phyloP scores from a whole-genome alignment of 2,797 vertebrate genomes.

The Sylvilagus floridanus region DNA sequence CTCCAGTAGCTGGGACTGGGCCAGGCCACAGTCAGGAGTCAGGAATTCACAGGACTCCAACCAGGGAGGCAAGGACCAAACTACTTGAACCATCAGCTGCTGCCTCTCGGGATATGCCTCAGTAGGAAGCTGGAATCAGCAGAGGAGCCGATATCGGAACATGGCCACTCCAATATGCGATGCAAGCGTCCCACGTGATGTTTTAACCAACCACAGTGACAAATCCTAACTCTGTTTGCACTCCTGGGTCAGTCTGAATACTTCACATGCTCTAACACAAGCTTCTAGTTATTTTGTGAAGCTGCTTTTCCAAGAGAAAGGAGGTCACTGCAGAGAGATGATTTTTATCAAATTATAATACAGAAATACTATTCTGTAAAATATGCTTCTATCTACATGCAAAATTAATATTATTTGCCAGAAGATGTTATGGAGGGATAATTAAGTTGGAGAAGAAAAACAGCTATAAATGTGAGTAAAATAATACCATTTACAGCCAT shows the following conservation, averaged over 20 bases:
- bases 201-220: too few relatives aligned
- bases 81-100: too few relatives aligned
- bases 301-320: conserved; percentile 43
- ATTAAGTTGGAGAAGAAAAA: not conserved
- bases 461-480: conserved; percentile 29
- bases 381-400: conserved; percentile 17
- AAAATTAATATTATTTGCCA: conserved; percentile 42
- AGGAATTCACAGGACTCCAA: too few relatives aligned
- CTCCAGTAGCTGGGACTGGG: too few relatives aligned
- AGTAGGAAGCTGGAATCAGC: too few relatives aligned
- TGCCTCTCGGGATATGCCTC: too few relatives aligned
- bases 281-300: conserved; percentile 26
- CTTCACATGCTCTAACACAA: not conserved
- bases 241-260: not conserved
- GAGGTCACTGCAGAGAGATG: conserved; percentile 10
- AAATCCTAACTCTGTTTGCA: not conserved
- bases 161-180: too few relatives aligned
- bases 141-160: too few relatives aligned
- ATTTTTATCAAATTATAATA: conserved; percentile 67
- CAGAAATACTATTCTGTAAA: conserved; percentile 51
- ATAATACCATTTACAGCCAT: not conserved
- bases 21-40: too few relatives aligned
- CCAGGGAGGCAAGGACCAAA: too few relatives aligned
- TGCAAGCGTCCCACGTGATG: too few relatives aligned
- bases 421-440: conserved; percentile 1